These are phyloP conservation scores for Heliothis virescens DNA, from an alignment of 1,140 invertebrate species.

Conservation along the genomic window DNA sequence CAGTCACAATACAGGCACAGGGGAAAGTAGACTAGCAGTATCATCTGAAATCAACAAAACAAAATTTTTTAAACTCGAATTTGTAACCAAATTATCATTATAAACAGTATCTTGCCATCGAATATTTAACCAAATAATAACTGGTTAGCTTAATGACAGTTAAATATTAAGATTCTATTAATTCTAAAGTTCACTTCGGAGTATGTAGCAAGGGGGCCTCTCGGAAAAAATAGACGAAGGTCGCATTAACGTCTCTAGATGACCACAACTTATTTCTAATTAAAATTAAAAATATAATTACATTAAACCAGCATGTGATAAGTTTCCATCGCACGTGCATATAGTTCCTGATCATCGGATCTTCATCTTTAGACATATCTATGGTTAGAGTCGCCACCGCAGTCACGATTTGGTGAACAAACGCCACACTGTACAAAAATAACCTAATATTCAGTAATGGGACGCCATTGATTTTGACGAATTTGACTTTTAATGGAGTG, in stretches of 20 bases:
- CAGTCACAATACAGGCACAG: conserved; percentile 65
- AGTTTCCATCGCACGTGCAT: conserved; percentile 60
- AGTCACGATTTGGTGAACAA: conserved; percentile 57
- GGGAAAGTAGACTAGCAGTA: conserved; percentile 59
- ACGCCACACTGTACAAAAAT: conserved; percentile 54
- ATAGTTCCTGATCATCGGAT: conserved; percentile 62
- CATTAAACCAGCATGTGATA: conserved; percentile 70
- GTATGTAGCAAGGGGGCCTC: too few species aligned
- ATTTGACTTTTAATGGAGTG: background rate
- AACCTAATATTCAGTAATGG: conserved; percentile 52
- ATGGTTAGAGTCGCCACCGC: conserved; percentile 57
- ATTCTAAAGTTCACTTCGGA: too few species aligned
- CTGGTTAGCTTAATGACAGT: too few species aligned
- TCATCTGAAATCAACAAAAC: conserved; percentile 55
- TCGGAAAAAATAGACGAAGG: too few species aligned
- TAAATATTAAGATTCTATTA: too few species aligned
- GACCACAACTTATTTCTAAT: background rate
- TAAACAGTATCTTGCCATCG: too few species aligned
- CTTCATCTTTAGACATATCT: conserved; percentile 62
- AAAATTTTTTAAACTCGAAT: background rate
- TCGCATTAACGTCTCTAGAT: too few species aligned
- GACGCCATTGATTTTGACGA: background rate
- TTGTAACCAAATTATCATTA: background rate
- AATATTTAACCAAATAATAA: background rate
- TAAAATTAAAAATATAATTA: conserved; percentile 52